Percentiles rank a stretch among this genome's conserved stretches.
These are phyloP conservation scores for Zoanthus solanderi DNA, from an alignment of 92 coral and sea anemone species.

Conservation along the genomic window DNA sequence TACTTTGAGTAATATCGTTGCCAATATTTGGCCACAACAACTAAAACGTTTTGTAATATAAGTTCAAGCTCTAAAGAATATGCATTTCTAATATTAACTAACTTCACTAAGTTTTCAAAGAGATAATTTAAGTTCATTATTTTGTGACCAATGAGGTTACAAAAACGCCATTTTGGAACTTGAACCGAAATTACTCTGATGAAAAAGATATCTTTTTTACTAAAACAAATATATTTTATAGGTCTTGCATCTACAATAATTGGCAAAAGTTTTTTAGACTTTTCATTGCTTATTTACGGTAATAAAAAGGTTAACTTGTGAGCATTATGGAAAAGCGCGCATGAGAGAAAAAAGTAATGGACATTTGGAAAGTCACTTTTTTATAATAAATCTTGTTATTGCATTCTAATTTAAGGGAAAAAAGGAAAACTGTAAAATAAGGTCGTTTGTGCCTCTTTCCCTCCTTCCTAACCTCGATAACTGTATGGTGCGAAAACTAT, in stretches of 20 bases:
- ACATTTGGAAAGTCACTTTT: background rate
- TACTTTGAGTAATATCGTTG: background rate
- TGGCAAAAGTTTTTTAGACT: background rate
- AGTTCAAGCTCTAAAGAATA: background rate
- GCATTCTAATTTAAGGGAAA: background rate
- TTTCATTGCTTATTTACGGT: background rate
- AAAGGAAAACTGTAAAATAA: background rate
- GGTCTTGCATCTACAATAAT: background rate
- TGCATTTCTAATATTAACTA: background rate
- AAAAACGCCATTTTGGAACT: slow-evolving; percentile 6
- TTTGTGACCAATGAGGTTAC: slow-evolving; percentile 11
- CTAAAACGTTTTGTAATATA: background rate
- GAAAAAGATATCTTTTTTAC: background rate
- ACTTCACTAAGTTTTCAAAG: background rate
- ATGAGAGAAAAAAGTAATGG: background rate
- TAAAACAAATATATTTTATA: no score
- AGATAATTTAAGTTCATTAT: background rate
- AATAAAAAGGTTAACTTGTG: no score
- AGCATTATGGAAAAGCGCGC: background rate
- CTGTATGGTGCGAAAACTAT: background rate
- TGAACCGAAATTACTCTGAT: background rate
- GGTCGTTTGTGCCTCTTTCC: background rate
- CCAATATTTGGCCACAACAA: slow-evolving; percentile 10
- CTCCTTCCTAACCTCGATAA: background rate
- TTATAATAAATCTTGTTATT: background rate